Base-by-base conservation (phyloP, 2,888 invertebrate species). In the Synanthedon formicaeformis region DNA sequence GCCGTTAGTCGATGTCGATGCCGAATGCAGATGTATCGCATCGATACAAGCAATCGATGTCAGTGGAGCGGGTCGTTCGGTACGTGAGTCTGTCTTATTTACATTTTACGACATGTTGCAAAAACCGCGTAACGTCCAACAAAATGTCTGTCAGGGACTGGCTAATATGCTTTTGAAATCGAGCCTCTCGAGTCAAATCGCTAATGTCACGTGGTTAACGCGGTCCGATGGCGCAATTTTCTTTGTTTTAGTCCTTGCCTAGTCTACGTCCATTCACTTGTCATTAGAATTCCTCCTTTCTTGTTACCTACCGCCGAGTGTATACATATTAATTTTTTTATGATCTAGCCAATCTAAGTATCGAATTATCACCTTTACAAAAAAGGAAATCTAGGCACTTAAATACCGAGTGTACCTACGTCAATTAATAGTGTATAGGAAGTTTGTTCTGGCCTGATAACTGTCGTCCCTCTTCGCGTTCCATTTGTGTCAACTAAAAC, bases 51-150 rank as follows among this genome's bases (percentile, higher is more conserved):
- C 18, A 16, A 70, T 67, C 62, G 64, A 71, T 74, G 75, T 71
- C 67, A 75, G 67, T 75, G 66, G 71, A 23, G 12, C 51, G 51
- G 67, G 67, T 58, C 55, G 59, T 63, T 62, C 10, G 34, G 34
- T 34, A 34, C 34, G 34, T 34, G 65, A 67, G 67, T 66, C 67
- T 52, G 53, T 45, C 45, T 45, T 56, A 58, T 62, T 60, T 57
- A 56, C 57, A 61, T 61, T 61, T 62, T 65, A 60, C 61, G 58
- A 62, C 62, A 60, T 50, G 52, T 45, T 45, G 45, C 45, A 45
- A 45, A 23, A 45, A 45, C 45, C 45, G 45, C 45, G 45, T 45
- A 45, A 45, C 13, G 45, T 8, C 45, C 45, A 34, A 45, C 45
- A 45, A 45, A 45, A 10, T 12, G 12, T n/a, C n/a, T 12, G n/a